Base-by-base conservation (phyloP, 2,888 invertebrate genomes). In the Lasioglossum figueresi region DNA sequence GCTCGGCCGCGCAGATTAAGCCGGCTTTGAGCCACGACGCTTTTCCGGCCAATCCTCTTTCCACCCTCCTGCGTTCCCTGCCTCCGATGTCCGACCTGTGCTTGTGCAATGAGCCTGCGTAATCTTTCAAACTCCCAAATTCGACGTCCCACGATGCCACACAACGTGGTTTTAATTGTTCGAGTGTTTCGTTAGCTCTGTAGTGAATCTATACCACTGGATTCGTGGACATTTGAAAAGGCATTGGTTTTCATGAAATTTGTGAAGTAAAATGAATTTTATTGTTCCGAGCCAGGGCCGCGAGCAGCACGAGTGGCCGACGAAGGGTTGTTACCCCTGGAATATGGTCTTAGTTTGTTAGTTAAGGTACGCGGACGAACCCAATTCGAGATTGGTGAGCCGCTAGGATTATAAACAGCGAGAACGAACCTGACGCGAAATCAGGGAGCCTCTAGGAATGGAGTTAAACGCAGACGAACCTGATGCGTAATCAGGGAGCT, bases 1-100 rank as follows among this genome's bases (percentile, higher is more conserved):
- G 79, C 73, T 72, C 80, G 84, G 52, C 79, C 68, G 84, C 68
- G 81, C 75, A 84, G 88, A 88, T 88, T 88, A 87, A 85, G 87
- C 80, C 63, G 78, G 88, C 86, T 88, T 88, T 85, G 87, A 89
- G 83, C 88, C 84, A 79, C 87, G 76, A 43, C 81, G 81, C 80
- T 81, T 80, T 72, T 82, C 76, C 76, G 43, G 31, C 23, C 40
- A 63, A 70, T 40, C 71, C 84, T 68, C 76, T 59, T 12, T 34
- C 27, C 52, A 73, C 19, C 48, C 19, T 3, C 52, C 3, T 52
- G 66, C 63, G 4, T 23, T 74, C 23, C 71, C 34, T 19, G 19
- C 16, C 82, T n/a, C 34, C 31, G 59, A 78, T 48, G 79, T 66
- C 75, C 70, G 78, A 8, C 16, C 31, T 8, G 19, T 31, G 68